phyloP scores from a whole-genome alignment of 2,888 invertebrate genomes.

The Cheilosia urbana region DNA sequence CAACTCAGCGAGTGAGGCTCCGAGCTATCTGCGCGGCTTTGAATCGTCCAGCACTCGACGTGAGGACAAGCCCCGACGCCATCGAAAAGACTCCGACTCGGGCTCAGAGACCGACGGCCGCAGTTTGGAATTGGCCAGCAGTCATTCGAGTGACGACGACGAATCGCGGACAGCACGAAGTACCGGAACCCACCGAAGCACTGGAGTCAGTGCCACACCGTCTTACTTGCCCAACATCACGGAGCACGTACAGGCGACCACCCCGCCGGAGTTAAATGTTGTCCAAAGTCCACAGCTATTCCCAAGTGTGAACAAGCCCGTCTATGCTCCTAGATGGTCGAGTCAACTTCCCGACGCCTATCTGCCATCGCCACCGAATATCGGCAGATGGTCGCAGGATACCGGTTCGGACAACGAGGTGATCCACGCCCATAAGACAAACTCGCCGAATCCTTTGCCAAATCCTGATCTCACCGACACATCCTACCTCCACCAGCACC shows the following conservation, averaged over 20 bases:
- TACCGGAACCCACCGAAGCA: conserved; percentile 84
- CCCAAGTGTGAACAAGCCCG: conserved; percentile 87
- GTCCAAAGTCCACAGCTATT: conserved; percentile 89
- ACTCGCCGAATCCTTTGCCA: conserved; percentile 89
- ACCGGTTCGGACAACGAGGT: conserved; percentile 90
- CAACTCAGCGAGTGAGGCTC: conserved; percentile 91
- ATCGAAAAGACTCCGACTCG: conserved; percentile 89
- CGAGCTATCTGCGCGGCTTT: conserved; percentile 87
- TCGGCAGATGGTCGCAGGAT: conserved; percentile 91
- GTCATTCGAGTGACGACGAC: conserved; percentile 97
- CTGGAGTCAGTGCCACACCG: conserved; percentile 83
- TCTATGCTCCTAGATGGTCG: conserved; percentile 88
- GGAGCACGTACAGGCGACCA: conserved; percentile 86
- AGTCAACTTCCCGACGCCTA: conserved; percentile 88
- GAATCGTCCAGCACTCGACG: conserved; percentile 79
- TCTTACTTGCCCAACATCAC: conserved; percentile 87
- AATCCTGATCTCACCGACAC: conserved; percentile 91
- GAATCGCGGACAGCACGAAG: conserved; percentile 85
- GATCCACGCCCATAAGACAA: conserved; percentile 85
- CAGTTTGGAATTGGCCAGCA: conserved; percentile 95
- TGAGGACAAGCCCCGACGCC: conserved; percentile 81
- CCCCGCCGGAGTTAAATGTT: conserved; percentile 87
- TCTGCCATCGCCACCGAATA: conserved; percentile 84
- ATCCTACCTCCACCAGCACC: conserved; percentile 85
- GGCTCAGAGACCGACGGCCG: conserved; percentile 92